Percentiles rank a stretch among this genome's conserved stretches.
These are phyloP conservation scores for Papilio gigon DNA, from an alignment of 2,888 invertebrate species.

Conservation along the genomic window DNA sequence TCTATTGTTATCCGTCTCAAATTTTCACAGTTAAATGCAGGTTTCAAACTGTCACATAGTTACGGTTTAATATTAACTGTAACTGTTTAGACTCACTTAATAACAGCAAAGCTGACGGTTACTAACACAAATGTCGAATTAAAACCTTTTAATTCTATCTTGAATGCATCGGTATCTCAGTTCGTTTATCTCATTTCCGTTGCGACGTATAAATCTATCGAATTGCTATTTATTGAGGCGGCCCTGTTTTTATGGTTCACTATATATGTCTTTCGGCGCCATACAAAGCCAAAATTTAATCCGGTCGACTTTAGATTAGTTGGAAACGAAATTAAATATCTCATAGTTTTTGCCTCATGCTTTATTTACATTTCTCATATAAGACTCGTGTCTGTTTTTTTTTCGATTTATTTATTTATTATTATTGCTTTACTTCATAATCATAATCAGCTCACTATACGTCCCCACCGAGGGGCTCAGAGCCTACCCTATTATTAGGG, in stretches of 20 bases:
- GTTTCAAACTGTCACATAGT: too few relatives aligned
- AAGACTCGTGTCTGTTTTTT: not conserved
- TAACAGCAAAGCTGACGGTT: too few relatives aligned
- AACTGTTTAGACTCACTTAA: too few relatives aligned
- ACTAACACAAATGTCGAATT: not conserved
- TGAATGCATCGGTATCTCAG: not conserved
- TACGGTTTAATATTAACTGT: too few relatives aligned
- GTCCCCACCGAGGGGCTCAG: too few relatives aligned
- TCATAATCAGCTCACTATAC: too few relatives aligned
- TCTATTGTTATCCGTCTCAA: too few relatives aligned
- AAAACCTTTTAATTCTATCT: not conserved
- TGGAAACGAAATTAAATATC: constrained; percentile 19
- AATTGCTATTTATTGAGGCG: constrained; percentile 20
- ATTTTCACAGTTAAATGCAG: too few relatives aligned
- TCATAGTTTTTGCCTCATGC: constrained; percentile 16
- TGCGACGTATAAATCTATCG: constrained; percentile 2
- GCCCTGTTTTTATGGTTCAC: constrained; percentile 17
- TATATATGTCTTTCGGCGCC: constrained; percentile 24
- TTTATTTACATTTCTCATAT: constrained; percentile 3
- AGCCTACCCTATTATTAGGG: too few relatives aligned
- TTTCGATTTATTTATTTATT: not conserved
- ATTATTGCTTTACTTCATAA: not conserved
- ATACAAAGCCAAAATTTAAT: constrained; percentile 8
- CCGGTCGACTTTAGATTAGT: constrained; percentile 19
- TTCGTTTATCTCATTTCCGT: constrained; percentile 26